Evolutionary conservation across 2,797 vertebrate genomes (phyloP), one percentile per base, ranked within the genome.

Genomic region (Paratrypauchen microcephalus): DNA sequence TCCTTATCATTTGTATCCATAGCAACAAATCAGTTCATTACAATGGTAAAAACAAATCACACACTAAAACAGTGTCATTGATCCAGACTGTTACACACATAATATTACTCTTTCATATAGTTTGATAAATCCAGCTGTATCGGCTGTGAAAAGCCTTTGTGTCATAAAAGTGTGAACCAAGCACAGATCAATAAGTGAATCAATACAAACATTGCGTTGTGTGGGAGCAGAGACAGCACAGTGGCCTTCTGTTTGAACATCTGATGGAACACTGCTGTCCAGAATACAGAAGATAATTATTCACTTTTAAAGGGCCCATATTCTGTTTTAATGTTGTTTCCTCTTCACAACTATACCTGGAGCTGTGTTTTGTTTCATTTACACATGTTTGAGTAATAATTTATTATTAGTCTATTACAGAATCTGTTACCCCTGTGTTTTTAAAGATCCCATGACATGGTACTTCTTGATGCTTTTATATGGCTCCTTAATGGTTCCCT

Each of bases 101-200:
- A 26, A 47, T 47, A 64, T 28, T 21, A 18, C 18, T 21, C 23
- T 26, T 52, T n/a, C 19, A 12, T 52, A 47, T 15, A 24, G 12
- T 65, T 23, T 48, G 45, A 48, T 48, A 26, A 52, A 50, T 52
- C 8, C 24, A 55, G 3, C 26, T 24, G 5, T 6, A 58, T 50
- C 57, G 54, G 47, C 68, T 15, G 48, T 24, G 56, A 54, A 36
- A 45, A 7, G 6, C 16, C 26, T 68, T 41, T 36, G 56, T 69
- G 24, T 70, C 36, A 62, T 39, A 57, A 41, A 41, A 41, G 59
- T 36, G 8, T 23, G 52, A 47, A 70, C 59, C 50, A 47, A 36
- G 52, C 64, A 60, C 70, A 39, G 75, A 81, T 81, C 74, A 13
- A 69, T 81, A 23, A 18, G 12, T 15, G 7, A 62, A 66, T 71